Conservation (phyloP, 2,797 vertebrate genomes). For the Catharus ustulatus region DNA sequence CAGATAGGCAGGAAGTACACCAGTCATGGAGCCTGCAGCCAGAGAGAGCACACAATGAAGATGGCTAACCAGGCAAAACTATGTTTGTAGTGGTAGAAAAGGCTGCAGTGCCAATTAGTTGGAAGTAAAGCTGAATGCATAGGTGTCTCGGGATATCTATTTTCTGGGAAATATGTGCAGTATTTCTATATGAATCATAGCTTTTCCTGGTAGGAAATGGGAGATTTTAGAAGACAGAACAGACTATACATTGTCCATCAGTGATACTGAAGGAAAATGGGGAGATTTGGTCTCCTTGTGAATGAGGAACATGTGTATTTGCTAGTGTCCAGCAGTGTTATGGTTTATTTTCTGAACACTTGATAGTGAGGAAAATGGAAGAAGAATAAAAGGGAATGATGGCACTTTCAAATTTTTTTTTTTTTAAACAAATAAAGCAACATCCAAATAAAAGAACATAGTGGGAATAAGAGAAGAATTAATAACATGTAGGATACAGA, state of each 20-base stretch:
- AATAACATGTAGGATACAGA: neutral
- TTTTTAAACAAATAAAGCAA: neutral
- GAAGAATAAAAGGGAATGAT: neutral
- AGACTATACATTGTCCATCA: neutral
- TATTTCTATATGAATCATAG: neutral
- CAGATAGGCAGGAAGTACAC: slow-evolving; percentile 61
- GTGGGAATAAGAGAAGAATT: neutral
- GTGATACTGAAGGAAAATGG: neutral
- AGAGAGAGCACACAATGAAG: neutral
- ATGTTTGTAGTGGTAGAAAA: neutral
- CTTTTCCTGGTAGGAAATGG: neutral
- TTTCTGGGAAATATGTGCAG: neutral
- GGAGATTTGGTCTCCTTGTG: neutral
- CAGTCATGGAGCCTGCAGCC: slow-evolving; percentile 54
- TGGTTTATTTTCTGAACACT: neutral
- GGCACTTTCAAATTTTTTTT: neutral
- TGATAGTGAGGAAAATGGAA: neutral
- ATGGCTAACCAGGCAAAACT: neutral
- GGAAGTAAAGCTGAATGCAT: neutral
- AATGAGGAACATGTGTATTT: neutral
- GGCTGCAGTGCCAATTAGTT: slow-evolving; percentile 4
- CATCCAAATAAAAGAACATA: neutral
- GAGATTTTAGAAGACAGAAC: neutral
- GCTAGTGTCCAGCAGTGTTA: neutral
- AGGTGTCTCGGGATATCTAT: neutral